phyloP scores from a whole-genome alignment of 2,888 invertebrate genomes.

The Meliscaeva auricollis region DNA sequence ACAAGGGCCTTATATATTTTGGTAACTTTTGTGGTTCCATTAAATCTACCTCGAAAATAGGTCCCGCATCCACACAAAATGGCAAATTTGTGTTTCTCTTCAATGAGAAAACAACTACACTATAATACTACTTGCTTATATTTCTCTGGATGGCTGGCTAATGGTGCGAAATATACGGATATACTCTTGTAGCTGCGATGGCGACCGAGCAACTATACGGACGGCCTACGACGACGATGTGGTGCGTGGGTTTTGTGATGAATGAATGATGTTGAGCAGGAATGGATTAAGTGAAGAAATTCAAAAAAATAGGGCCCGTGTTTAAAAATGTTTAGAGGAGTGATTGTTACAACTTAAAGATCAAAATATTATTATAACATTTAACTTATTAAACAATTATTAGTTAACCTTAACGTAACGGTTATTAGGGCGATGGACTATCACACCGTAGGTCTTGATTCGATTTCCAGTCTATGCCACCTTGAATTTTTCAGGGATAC shows the following conservation, averaged over 20 bases:
- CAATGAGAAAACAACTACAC: constrained; percentile 30
- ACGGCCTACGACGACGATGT: not conserved
- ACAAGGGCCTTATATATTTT: constrained; percentile 18
- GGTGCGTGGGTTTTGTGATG: not conserved
- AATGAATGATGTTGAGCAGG: not conserved
- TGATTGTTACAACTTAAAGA: too few relatives aligned
- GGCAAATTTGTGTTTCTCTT: constrained; percentile 51
- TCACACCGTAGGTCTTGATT: too few relatives aligned
- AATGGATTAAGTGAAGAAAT: not conserved
- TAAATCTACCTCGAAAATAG: constrained; percentile 40
- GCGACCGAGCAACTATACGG: not conserved
- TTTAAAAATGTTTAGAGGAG: too few relatives aligned
- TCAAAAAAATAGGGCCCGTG: too few relatives aligned
- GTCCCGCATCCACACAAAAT: constrained; percentile 47
- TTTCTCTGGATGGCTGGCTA: not conserved
- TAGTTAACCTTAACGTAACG: too few relatives aligned
- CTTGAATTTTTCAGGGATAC: too few relatives aligned
- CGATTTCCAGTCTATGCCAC: too few relatives aligned
- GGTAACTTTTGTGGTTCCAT: constrained; percentile 5
- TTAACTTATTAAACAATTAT: too few relatives aligned
- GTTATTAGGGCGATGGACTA: too few relatives aligned
- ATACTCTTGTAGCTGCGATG: not conserved
- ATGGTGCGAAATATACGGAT: constrained; percentile 6
- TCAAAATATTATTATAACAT: too few relatives aligned
- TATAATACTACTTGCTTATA: constrained; percentile 4